Base-by-base conservation (phyloP, 2,888 invertebrate genomes). In the Ariolimax columbianus region DNA sequence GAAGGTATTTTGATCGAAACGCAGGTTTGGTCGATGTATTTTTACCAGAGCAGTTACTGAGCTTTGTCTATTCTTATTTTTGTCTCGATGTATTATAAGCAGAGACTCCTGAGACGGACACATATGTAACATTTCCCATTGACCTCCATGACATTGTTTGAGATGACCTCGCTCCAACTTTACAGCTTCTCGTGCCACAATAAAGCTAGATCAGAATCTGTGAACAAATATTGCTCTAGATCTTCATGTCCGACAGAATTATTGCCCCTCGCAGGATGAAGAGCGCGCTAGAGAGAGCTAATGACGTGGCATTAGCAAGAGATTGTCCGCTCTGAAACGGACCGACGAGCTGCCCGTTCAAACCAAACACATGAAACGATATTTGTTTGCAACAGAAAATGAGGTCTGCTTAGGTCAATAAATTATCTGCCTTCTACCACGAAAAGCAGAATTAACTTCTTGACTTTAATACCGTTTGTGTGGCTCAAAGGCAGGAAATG, bases 161-260 rank as follows among this genome's bases (percentile, higher is more conserved):
- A n/a, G n/a, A n/a, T n/a, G 26, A 40, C 23, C 75, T 72, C 72
- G 19, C 51, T 63, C 75, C 63, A 59, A 19, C 82, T 75, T 75
- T 59, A 82, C 63, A 63, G 30, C 75, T 40, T 63, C 82, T 82
- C 82, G 1, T 26, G 43, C 14, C 23, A 77, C 83, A 83, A 77
- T 83, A 83, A 83, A 83, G 59, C 77, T 33, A 68, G 83, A 40
- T n/a, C 38, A 14, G 66, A 36, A 47, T 83, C 82, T 75, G 82
- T 63, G 19, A 33, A 43, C 83, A 83, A 83, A 83, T 83, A 83
- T 83, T 83, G n/a, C 77, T 77, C 68, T 17, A 77, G 77, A 40
- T 77, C 83, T 83, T 47, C 83, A 83, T 77, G 55, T 77, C 77
- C 68, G 83, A 83, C 83, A 83, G 83, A 63, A 77, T 77, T 83